Conservation (phyloP, 2,888 invertebrate species). For the Pyrrhosoma nymphula region DNA sequence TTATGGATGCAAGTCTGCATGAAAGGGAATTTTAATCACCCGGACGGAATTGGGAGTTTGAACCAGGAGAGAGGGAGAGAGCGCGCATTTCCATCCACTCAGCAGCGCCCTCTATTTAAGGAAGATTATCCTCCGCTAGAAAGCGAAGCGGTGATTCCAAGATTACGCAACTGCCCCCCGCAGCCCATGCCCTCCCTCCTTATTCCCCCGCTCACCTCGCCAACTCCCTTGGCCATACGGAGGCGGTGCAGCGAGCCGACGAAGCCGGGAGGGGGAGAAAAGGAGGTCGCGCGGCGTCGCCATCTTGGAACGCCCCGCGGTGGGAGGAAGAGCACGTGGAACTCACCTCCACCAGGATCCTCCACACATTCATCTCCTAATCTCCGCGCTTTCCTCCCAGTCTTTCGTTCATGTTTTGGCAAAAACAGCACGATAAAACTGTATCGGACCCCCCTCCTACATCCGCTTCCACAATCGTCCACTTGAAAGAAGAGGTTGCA, state of each 20-base stretch:
- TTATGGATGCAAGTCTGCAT: not conserved
- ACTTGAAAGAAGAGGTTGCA: no score
- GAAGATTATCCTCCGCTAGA: slow-evolving; percentile 50
- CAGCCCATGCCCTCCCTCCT: not conserved
- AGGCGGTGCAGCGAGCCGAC: not conserved
- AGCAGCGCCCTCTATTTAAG: slow-evolving; percentile 41
- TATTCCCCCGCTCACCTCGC: not conserved
- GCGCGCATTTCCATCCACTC: not conserved
- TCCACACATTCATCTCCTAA: not conserved
- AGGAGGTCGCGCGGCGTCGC: slow-evolving; percentile 28
- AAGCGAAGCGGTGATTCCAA: slow-evolving; percentile 8
- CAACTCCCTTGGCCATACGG: not conserved
- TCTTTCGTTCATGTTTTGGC: not conserved
- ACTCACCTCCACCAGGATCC: not conserved
- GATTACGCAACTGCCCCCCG: not conserved
- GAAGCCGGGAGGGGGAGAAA: not conserved
- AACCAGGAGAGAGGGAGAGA: not conserved
- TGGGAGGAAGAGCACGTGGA: not conserved
- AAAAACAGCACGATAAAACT: not conserved
- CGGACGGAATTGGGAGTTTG: not conserved
- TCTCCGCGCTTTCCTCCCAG: no score
- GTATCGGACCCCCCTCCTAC: not conserved
- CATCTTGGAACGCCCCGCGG: not conserved
- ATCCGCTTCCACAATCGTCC: no score
- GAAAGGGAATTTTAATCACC: slow-evolving; percentile 11